These are phyloP conservation scores for Drosophila tropicalis DNA, from an alignment of 1,140 invertebrate species.

Conservation along the genomic window DNA sequence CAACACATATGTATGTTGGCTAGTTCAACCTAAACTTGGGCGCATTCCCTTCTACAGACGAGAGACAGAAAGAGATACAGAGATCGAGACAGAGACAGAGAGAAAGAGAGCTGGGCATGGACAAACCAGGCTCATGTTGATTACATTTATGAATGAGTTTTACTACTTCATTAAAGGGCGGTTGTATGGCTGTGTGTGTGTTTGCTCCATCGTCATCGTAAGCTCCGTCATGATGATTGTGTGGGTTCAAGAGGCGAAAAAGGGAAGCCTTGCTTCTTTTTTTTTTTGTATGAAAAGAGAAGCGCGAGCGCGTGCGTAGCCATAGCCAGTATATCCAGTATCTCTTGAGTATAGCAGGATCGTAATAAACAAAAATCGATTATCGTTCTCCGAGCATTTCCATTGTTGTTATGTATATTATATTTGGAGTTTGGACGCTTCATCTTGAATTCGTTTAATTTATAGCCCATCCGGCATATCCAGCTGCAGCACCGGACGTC, in stretches of 20 bases:
- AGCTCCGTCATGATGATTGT: conserved; percentile 42
- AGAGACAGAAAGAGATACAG: conserved; percentile 8
- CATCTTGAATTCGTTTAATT: conserved; percentile 78
- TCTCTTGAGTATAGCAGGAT: conserved; percentile 40
- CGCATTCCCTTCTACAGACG: conserved; percentile 32
- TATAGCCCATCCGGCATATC: conserved; percentile 72
- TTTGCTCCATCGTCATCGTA: neutral
- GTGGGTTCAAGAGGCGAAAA: conserved; percentile 41
- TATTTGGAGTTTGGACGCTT: conserved; percentile 65
- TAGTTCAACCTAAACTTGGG: conserved; percentile 43
- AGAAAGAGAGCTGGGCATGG: conserved; percentile 37
- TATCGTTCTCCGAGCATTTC: conserved; percentile 79
- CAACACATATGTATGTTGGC: conserved; percentile 32
- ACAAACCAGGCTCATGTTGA: conserved; percentile 57
- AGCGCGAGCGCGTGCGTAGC: conserved; percentile 54
- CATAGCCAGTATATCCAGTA: conserved; percentile 23
- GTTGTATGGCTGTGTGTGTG: conserved; percentile 22
- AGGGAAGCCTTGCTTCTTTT: neutral
- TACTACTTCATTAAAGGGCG: conserved; percentile 83
- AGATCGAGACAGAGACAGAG: neutral
- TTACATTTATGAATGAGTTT: conserved; percentile 83
- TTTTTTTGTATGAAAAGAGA: conserved; percentile 10
- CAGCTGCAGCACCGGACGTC: conserved; percentile 65
- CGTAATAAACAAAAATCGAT: conserved; percentile 83
- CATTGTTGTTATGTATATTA: conserved; percentile 80